Percentiles rank a stretch among this genome's conserved stretches.
Conservation (phyloP, 2,888 invertebrate species). For the Apotomis capreana region DNA sequence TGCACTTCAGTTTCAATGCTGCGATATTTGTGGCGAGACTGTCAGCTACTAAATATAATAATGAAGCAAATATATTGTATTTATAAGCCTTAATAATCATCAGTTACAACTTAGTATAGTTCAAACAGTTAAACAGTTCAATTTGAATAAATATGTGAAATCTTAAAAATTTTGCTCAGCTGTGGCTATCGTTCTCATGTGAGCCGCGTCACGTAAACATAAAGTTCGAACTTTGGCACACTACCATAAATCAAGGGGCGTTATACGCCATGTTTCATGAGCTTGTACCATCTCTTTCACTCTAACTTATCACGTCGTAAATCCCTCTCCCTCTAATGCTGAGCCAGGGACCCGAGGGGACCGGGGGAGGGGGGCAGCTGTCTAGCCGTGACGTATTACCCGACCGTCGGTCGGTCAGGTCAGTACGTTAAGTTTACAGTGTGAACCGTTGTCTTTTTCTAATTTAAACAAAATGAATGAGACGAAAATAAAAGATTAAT, state of each 20-base stretch:
- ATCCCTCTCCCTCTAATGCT: slow-evolving; percentile 69
- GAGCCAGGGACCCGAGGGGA: slow-evolving; percentile 70
- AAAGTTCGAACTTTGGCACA: slow-evolving; percentile 81
- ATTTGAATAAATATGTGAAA: slow-evolving; percentile 14
- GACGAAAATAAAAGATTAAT: slow-evolving; percentile 10
- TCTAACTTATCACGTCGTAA: slow-evolving; percentile 62
- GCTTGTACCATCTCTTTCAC: slow-evolving; percentile 71
- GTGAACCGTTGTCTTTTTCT: slow-evolving; percentile 54
- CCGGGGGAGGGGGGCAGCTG: slow-evolving; percentile 75
- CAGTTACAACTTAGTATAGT: neutral
- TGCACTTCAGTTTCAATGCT: neutral
- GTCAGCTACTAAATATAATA: slow-evolving; percentile 23
- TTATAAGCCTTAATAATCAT: neutral
- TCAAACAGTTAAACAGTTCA: neutral
- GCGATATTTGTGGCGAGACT: slow-evolving; percentile 15
- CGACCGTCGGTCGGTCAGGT: slow-evolving; percentile 73
- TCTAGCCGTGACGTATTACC: slow-evolving; percentile 83
- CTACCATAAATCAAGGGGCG: slow-evolving; percentile 84
- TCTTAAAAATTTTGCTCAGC: slow-evolving; percentile 35
- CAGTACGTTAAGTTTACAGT: slow-evolving; percentile 62
- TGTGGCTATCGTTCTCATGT: slow-evolving; percentile 43
- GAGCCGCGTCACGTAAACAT: slow-evolving; percentile 72
- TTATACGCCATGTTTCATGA: slow-evolving; percentile 84
- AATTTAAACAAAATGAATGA: slow-evolving; percentile 45
- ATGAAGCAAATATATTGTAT: neutral